Evolutionary conservation across 2,888 invertebrate species (phyloP), one percentile per base, ranked within the genome.

Genomic region (Sacculina carcini): DNA sequence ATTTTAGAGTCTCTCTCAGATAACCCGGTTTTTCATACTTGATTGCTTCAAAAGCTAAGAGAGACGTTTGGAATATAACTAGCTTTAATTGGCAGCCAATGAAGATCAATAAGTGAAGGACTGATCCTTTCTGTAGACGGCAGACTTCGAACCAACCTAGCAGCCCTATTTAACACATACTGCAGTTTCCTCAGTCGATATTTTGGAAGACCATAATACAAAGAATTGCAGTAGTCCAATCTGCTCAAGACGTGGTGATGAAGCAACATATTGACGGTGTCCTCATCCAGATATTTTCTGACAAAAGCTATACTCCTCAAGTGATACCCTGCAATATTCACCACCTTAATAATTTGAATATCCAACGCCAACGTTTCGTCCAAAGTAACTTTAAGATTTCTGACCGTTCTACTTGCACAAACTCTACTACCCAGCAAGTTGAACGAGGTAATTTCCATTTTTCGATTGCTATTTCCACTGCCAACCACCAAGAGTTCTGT

Each of bases 51-150:
- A 12, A n/a, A 34, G 34, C n/a, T n/a, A 34, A n/a, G 34, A 34
- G 12, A 34, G n/a, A 34, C n/a, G 34, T 34, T 34, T 10, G 10
- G n/a, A 34, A 34, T 34, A 10, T 12, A 12, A n/a, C 34, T 12
- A 12, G 34, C 34, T n/a, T 34, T 34, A 10, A 34, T 34, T 34
- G 34, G 34, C 34, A 34, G 34, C 34, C n/a, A n/a, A n/a, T n/a
- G n/a, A n/a, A n/a, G n/a, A n/a, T 46, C 46, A 46, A 24, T 46
- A 16, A 46, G 46, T 46, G 26, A n/a, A 26, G 46, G 46, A 26
- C 12, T 46, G 9, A 19, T 46, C 28, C 24, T 10, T 46, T 23
- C 12, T 7, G 7, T 7, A 28, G 26, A 16, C 12, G 46, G 21
- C 9, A 23, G 46, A 10, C 26, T 16, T 46, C 28, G n/a, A n/a